Percentiles rank a stretch among this genome's conserved stretches.
phyloP scores from a whole-genome alignment of 1,140 invertebrate genomes.

The Heterodera schachtii region DNA sequence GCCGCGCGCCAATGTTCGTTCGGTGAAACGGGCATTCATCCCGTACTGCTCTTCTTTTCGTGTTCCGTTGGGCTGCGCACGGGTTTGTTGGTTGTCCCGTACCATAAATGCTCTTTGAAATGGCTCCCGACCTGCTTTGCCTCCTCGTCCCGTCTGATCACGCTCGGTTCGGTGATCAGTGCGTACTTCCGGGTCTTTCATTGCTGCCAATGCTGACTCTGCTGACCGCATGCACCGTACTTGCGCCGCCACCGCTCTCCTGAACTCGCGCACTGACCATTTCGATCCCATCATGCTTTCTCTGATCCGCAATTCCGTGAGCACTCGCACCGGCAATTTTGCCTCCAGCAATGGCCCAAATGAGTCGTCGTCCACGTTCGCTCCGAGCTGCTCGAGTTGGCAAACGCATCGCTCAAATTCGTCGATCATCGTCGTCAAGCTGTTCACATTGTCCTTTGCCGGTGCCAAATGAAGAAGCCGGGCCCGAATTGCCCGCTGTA shows the following conservation, averaged over 20 bases:
- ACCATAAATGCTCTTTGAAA: background rate
- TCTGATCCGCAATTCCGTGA: background rate
- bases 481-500: background rate
- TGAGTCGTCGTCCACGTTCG: background rate
- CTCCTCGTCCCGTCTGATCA: background rate
- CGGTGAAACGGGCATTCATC: background rate
- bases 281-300: background rate
- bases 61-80: background rate
- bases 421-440: background rate
- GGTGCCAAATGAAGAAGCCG: background rate
- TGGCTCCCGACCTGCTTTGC: background rate
- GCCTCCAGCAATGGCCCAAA: background rate
- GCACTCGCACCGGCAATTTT: background rate
- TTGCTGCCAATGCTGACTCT: background rate
- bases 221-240: background rate
- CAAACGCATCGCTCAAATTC: background rate
- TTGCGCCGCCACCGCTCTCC: background rate
- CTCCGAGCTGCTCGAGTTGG: background rate
- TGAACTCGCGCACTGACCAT: background rate
- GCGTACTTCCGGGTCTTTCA: background rate
- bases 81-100: background rate
- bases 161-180: background rate
- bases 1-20: no score
- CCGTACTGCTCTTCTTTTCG: background rate
- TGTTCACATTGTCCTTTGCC: background rate